These are phyloP conservation scores for Pteropus rufus DNA, from an alignment of 2,797 vertebrate genomes.

Conservation along the genomic window DNA sequence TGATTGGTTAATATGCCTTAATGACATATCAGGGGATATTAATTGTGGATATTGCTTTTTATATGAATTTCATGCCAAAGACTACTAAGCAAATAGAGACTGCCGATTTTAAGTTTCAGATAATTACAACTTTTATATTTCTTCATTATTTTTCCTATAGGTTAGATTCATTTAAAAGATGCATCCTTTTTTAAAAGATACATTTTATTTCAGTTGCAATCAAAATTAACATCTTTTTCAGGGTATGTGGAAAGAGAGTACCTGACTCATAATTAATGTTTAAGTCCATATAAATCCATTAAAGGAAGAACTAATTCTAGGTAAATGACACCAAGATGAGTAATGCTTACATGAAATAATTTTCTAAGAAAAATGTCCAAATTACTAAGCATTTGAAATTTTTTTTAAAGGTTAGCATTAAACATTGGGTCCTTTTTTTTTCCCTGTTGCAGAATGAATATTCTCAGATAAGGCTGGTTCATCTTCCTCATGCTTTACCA, in stretches of 20 bases:
- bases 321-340: background rate
- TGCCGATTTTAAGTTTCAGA: background rate
- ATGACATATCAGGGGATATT: background rate
- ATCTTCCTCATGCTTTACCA: background rate
- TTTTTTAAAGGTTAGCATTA: background rate
- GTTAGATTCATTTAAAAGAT: conserved; percentile 23
- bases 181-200: background rate
- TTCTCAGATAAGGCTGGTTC: background rate
- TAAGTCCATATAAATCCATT: background rate
- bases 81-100: background rate
- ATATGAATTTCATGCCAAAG: background rate
- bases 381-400: background rate
- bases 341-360: background rate
- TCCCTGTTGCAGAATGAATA: background rate
- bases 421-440: background rate
- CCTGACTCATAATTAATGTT: background rate
- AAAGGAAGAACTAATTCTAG: conserved; percentile 9
- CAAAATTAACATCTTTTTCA: background rate
- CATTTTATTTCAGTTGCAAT: conserved; percentile 15
- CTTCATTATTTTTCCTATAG: background rate
- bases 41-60: background rate
- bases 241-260: background rate
- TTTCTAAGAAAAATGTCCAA: conserved; percentile 18
- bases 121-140: background rate
- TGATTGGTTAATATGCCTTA: background rate